phyloP scores from a whole-genome alignment of 2,797 vertebrate genomes.

The Hippocampus kuda region DNA sequence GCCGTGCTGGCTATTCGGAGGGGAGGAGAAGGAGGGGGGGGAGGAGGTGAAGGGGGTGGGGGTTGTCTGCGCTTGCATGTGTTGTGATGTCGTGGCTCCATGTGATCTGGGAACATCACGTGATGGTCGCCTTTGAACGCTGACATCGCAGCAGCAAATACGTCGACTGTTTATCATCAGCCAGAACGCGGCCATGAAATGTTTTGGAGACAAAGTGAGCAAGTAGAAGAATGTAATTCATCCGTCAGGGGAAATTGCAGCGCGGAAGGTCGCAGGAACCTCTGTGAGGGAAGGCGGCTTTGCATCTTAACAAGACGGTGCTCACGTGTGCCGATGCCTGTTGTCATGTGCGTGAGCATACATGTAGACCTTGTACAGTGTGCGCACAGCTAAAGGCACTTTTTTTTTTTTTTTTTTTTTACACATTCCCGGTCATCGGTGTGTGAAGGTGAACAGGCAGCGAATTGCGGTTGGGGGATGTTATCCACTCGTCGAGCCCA shows the following conservation, averaged over 20 bases:
- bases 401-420: neutral
- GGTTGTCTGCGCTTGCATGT: constrained; percentile 19
- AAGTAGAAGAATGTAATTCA: constrained; percentile 33
- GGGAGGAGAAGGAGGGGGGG: neutral
- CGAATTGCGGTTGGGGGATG: constrained; percentile 15
- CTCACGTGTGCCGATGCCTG: constrained; percentile 24
- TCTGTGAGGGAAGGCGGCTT: constrained; percentile 32
- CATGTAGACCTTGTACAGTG: neutral
- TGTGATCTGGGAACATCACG: neutral
- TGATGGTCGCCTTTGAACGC: neutral
- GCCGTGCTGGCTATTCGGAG: constrained; percentile 52
- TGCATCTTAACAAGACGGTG: constrained; percentile 19
- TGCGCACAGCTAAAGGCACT: neutral
- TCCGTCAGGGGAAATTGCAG: constrained; percentile 17
- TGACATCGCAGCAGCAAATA: constrained; percentile 1
- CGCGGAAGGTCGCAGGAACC: constrained; percentile 28
- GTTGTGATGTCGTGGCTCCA: constrained; percentile 34
- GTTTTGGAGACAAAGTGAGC: constrained; percentile 13
- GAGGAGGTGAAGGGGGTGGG: neutral
- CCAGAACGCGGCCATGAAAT: constrained; percentile 20
- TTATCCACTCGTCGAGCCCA: constrained; percentile 42
- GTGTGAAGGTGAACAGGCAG: constrained; percentile 53
- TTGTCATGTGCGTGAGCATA: neutral
- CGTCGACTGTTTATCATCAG: constrained; percentile 24
- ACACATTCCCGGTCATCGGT: constrained; percentile 30